Base-by-base conservation (phyloP, 2,113 vertebrate genomes). In the Pelecanus crispus region DNA sequence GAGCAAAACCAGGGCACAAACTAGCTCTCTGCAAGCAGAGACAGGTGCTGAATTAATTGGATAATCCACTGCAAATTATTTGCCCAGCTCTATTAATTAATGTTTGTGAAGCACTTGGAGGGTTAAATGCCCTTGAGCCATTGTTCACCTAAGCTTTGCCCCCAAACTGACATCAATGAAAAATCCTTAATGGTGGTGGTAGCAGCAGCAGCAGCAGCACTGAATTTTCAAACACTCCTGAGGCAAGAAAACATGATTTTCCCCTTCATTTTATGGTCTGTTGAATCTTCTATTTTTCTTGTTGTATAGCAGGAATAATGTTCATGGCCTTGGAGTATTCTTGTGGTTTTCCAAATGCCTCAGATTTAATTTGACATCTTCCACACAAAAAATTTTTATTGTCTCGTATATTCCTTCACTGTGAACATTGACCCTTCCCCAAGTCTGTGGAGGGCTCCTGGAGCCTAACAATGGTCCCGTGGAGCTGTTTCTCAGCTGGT, bases 221-320 rank as follows among this genome's bases (percentile, higher is more conserved):
- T 90, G 89, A 92, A 78, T 95, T 97, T 95, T 66, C 78, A 95
- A 83, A 91, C 63, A 45, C 81, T 97, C 97, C 97, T 32, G 81
- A 97, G 96, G 94, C 96, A 95, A 97, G 87, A 95, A 96, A 97
- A 86, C 84, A 97, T 63, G 53, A 95, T 93, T 97, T 97, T 77
- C 58, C 52, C 84, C 81, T 97, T 97, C 78, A 93, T 97, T 97
- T 97, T 97, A 97, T 97, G 95, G 97, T 93, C 97, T 95, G 89
- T 59, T 96, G 94, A 96, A 94, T 97, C 78, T 94, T 97, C 95
- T 97, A 74, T 80, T 97, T 96, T 97, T 88, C 95, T 97, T 94
- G 50, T 92, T 85, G 70, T 96, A 62, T 80, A 83, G 92, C 62
- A 95, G 94, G 55, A 95, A 95, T 95, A 95, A 94, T 80, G 50